Evolutionary conservation across 1,140 invertebrate species (phyloP).

Genomic region (Drosophila aff.): DNA sequence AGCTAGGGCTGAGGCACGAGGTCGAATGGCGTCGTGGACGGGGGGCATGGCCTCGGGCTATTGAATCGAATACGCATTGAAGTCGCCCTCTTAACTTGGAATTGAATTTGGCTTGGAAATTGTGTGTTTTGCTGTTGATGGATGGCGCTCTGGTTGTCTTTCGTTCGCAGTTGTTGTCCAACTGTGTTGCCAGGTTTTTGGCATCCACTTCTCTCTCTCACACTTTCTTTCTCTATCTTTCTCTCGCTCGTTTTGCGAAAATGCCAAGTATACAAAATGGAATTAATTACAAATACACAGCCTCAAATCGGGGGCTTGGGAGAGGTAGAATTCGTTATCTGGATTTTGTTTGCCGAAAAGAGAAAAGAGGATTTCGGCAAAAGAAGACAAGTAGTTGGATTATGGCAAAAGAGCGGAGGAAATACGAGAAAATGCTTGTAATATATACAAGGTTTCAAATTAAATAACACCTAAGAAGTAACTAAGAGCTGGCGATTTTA

Average conservation of each 20-base stretch:
- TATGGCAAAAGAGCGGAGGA: not conserved
- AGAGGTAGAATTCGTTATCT: constrained; percentile 23
- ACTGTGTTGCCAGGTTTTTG: constrained; percentile 16
- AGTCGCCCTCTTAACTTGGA: constrained; percentile 38
- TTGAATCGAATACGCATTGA: constrained; percentile 73
- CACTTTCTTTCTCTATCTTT: not conserved
- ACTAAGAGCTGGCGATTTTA: not conserved
- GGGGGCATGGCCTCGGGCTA: constrained; percentile 48
- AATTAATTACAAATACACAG: constrained; percentile 47
- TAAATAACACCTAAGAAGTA: not conserved
- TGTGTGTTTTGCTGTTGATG: constrained; percentile 54
- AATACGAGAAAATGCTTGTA: not conserved
- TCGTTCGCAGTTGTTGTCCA: constrained; percentile 8
- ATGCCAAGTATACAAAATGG: constrained; percentile 37
- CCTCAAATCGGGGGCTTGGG: constrained; percentile 6
- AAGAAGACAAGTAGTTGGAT: constrained; percentile 32
- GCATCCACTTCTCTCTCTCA: not conserved
- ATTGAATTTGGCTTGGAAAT: constrained; percentile 55
- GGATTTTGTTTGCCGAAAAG: constrained; percentile 24
- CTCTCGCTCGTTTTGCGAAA: constrained; percentile 9
- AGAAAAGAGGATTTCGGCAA: constrained; percentile 19
- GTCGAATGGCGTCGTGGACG: not conserved
- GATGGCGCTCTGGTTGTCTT: constrained; percentile 19
- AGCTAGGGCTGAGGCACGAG: not conserved
- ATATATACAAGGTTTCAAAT: not conserved